A percentile compares a stretch with the other conserved stretches of the same genome.
Evolutionary conservation across 2,797 vertebrate species (phyloP).

Genomic region (Vultur gryphus): DNA sequence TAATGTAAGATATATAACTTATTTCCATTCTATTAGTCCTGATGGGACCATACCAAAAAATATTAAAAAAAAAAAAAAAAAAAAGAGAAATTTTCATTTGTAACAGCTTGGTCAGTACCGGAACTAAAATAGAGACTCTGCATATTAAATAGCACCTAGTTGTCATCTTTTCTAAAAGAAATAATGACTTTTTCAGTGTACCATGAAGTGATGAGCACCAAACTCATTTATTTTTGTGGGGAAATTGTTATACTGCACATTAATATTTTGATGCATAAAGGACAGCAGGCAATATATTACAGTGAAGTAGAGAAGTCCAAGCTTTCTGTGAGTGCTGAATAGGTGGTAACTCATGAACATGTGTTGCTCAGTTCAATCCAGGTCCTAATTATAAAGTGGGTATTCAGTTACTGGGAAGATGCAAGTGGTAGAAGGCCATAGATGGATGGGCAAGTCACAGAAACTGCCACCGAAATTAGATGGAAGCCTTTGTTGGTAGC

Average conservation of each 20-base stretch:
- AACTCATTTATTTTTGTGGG: neutral
- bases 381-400: neutral
- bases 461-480: neutral
- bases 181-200: neutral
- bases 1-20: neutral
- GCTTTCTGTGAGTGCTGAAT: neutral
- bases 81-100: neutral
- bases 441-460: neutral
- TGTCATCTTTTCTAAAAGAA: neutral
- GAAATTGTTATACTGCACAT: neutral
- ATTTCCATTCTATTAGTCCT: neutral
- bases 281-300: neutral
- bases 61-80: fast-evolving
- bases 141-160: neutral
- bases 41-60: neutral
- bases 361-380: neutral
- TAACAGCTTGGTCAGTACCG: neutral
- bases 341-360: neutral
- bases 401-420: neutral
- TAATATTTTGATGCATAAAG: neutral
- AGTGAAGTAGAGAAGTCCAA: neutral
- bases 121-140: neutral
- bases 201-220: neutral
- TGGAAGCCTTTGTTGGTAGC: neutral
- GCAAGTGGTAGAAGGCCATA: neutral